phyloP scores from a whole-genome alignment of 23 tunicate genomes.

The Diplosoma virens region DNA sequence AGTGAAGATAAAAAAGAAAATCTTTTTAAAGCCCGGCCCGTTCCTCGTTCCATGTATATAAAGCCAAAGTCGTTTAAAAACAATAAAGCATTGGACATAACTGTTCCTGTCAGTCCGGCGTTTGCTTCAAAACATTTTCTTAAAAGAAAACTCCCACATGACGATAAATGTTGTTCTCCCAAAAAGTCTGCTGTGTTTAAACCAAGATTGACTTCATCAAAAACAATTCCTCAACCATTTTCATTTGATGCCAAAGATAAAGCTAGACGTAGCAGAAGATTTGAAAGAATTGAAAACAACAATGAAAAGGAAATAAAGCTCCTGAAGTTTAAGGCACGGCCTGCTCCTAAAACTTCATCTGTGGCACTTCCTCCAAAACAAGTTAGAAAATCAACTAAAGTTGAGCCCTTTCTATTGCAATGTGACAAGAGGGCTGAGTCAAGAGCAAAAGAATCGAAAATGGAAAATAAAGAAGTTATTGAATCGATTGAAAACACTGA shows the following conservation, averaged over 20 bases:
- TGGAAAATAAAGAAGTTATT: constrained; percentile 16
- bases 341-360: background rate
- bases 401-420: constrained; percentile 43
- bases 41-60: constrained; percentile 11
- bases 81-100: background rate
- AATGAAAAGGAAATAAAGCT: background rate
- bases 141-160: background rate
- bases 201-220: background rate
- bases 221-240: constrained; percentile 32
- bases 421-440: constrained; percentile 23
- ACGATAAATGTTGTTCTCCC: background rate
- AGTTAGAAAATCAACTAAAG: constrained; percentile 25
- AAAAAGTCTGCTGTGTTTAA: background rate
- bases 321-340: constrained; percentile 35
- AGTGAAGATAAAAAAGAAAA: no score
- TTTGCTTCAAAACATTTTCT: constrained; percentile 36
- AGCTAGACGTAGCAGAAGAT: constrained; percentile 5
- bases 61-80: constrained; percentile 25
- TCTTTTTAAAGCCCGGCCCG: constrained; percentile 38
- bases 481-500: background rate
- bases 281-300: constrained; percentile 17
- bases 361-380: constrained; percentile 40
- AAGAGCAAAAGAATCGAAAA: background rate
- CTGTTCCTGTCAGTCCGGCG: constrained; percentile 50
- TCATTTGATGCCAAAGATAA: constrained; percentile 36